Base-by-base conservation (phyloP, 2,888 invertebrate genomes). In the Cristatella mucedo region DNA sequence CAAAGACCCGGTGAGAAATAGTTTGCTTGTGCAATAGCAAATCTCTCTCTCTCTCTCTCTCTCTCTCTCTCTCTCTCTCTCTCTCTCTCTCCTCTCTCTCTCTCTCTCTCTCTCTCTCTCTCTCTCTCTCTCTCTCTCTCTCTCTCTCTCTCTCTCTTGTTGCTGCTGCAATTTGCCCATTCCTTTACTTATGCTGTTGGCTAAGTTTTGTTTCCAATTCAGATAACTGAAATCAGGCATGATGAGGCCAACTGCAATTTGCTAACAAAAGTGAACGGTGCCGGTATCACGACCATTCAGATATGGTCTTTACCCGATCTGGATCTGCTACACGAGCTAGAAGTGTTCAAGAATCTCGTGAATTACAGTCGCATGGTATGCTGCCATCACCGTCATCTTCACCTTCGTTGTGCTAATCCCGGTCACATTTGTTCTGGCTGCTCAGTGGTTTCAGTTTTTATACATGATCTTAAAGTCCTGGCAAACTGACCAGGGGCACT, bases 301-400 rank as follows among this genome's bases (percentile, higher is more conserved):
- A 51, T 60, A 21, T 63, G 62, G 62, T 49, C 47, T 18, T 49
- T 63, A 19, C 63, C 63, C 3, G 45, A 53, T 29, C 51, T 63
- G 29, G 47, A 52, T 18, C 50, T 58, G 18, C 46, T 49, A 38
- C 52, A 59, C 48, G 58, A 62, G 37, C 38, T 63, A 16, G 54
- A 49, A 46, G 49, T 53, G 45, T 49, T 49, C 2, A 45, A 47
- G 3, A 56, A 58, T 42, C 41, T 61, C 33, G 49, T 50, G 4
- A 46, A 45, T 33, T 59, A 46, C 45, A 47, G 54, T 13, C 49
- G 59, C 44, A 45, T 60, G 45, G 61, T 63, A 44, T 48, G 57
- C 46, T 19, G n/a, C 19, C 24, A 33, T 20, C 20, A 7, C n/a
- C n/a, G n/a, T n/a, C n/a, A n/a, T n/a, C n/a, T n/a, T n/a, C n/a